phyloP scores from a whole-genome alignment of 2,888 invertebrate species.

The Caradrina clavipalpis region DNA sequence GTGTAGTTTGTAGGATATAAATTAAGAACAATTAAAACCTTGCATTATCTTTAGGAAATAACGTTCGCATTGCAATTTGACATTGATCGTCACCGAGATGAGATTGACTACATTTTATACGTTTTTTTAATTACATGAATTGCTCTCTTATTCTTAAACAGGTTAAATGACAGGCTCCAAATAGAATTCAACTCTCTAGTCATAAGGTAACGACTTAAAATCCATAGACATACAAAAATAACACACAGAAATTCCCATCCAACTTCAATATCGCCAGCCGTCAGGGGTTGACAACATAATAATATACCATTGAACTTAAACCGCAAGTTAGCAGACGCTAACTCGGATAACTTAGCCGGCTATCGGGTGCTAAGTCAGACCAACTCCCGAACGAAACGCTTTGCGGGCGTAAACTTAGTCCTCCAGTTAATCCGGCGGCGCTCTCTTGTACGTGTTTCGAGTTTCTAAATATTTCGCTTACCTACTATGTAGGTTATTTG shows the following conservation, averaged over 20 bases:
- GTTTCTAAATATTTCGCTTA: conserved; percentile 30
- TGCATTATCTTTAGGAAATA: too few relatives aligned
- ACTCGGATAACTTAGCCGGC: conserved; percentile 84
- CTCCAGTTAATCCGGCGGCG: conserved; percentile 70
- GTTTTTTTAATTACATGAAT: too few relatives aligned
- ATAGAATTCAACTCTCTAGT: not conserved
- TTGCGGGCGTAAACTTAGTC: conserved; percentile 80
- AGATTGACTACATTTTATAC: too few relatives aligned
- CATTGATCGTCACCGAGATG: too few relatives aligned
- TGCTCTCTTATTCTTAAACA: not conserved
- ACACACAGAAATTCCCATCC: conserved; percentile 19
- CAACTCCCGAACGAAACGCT: conserved; percentile 83
- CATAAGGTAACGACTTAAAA: not conserved
- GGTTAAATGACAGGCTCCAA: not conserved
- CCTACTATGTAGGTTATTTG: conserved; percentile 13
- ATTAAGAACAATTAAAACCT: too few relatives aligned
- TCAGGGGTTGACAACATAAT: conserved; percentile 79
- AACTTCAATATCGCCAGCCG: conserved; percentile 54
- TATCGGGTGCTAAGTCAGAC: conserved; percentile 87
- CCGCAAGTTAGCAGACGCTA: conserved; percentile 82
- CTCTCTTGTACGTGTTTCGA: conserved; percentile 50
- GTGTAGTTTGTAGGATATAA: not conserved
- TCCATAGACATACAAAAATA: not conserved
- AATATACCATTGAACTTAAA: conserved; percentile 83
- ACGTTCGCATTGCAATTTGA: too few relatives aligned